These are phyloP conservation scores for Stomatorhinus ivindoensis DNA, from an alignment of 2,113 vertebrate species.

Conservation along the genomic window DNA sequence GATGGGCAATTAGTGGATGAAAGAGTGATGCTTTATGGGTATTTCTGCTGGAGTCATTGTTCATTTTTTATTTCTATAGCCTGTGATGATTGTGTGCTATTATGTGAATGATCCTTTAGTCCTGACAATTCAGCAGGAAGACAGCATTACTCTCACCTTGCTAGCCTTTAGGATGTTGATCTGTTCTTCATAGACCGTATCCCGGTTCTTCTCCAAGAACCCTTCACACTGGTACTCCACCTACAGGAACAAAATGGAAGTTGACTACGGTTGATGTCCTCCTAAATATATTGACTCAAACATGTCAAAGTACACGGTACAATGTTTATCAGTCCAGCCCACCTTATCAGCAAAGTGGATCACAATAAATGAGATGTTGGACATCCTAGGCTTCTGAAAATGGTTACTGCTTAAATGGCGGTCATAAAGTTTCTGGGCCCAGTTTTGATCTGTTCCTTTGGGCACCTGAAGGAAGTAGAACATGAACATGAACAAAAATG, in stretches of 20 bases:
- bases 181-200: slow-evolving; percentile 84
- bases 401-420: slow-evolving; percentile 63
- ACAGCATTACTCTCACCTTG: slow-evolving; percentile 56
- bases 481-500: neutral
- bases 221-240: slow-evolving; percentile 84
- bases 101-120: neutral
- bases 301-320: neutral
- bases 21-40: neutral
- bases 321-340: slow-evolving; percentile 8
- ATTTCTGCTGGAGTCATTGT: neutral
- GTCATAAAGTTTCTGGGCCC: slow-evolving; percentile 81
- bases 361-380: slow-evolving; percentile 77
- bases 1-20: neutral
- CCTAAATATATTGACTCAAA: neutral
- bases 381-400: slow-evolving; percentile 87
- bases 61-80: neutral
- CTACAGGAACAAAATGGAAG: slow-evolving; percentile 40
- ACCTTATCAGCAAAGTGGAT: slow-evolving; percentile 85
- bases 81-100: neutral
- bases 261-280: neutral
- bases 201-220: slow-evolving; percentile 86
- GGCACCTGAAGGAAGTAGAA: slow-evolving; percentile 64
- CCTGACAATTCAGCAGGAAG: neutral
- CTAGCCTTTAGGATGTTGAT: slow-evolving; percentile 90
- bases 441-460: slow-evolving; percentile 84